phyloP scores from a whole-genome alignment of 2,113 vertebrate genomes.

The Embiotoca jacksoni region DNA sequence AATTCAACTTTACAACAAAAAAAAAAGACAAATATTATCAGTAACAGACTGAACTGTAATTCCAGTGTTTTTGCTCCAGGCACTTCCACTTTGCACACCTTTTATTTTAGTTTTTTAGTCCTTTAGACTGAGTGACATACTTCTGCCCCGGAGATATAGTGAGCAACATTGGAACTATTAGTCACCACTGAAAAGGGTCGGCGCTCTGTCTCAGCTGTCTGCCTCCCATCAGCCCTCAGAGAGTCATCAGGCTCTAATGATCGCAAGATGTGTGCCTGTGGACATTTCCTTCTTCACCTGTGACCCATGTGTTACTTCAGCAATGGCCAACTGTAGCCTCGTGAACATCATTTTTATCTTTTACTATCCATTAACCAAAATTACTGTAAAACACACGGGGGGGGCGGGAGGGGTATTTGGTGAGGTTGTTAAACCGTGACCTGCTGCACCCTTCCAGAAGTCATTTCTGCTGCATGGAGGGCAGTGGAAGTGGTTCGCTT shows the following conservation, averaged over 20 bases:
- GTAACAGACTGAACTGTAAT: too few relatives aligned
- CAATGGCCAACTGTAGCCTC: constrained; percentile 9
- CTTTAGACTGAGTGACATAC: constrained; percentile 26
- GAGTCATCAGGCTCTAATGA: constrained; percentile 51
- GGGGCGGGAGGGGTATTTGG: neutral
- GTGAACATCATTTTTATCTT: constrained; percentile 3
- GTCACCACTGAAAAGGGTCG: constrained; percentile 45
- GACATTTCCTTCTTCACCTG: constrained; percentile 41
- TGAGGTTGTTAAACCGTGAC: constrained; percentile 1
- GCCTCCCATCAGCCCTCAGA: constrained; percentile 18
- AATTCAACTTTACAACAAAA: too few relatives aligned
- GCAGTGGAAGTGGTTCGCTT: too few relatives aligned
- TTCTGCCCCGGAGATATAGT: constrained; percentile 34
- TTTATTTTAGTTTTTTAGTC: too few relatives aligned
- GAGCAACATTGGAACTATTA: constrained; percentile 38
- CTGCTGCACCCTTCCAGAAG: neutral
- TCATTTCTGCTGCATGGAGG: neutral
- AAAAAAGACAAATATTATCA: too few relatives aligned
- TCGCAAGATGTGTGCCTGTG: constrained; percentile 17
- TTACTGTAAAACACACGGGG: neutral
- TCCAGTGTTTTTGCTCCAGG: too few relatives aligned
- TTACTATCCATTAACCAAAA: constrained; percentile 16
- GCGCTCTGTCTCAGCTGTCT: constrained; percentile 23
- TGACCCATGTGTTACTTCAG: constrained; percentile 20
- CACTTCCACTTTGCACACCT: too few relatives aligned